A percentile compares a stretch with the other conserved stretches of the same genome.
These are phyloP conservation scores for Drosophila mulleri DNA, from an alignment of 2,888 invertebrate genomes.

Conservation along the genomic window DNA sequence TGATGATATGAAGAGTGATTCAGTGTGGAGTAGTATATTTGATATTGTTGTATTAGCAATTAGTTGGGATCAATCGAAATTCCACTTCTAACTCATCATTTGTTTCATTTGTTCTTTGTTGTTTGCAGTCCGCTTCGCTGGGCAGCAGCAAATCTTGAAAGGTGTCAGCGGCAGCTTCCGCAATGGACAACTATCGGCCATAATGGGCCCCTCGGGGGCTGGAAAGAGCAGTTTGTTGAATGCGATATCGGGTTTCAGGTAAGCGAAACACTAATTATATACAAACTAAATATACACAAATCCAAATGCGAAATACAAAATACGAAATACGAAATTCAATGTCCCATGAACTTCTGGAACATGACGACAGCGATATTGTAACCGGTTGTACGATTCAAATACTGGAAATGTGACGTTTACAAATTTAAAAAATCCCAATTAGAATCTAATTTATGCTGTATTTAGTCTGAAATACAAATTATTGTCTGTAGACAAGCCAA, in stretches of 20 bases:
- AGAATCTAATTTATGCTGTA: neutral
- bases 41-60: neutral
- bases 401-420: slow-evolving; percentile 11
- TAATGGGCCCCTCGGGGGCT: slow-evolving; percentile 90
- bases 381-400: slow-evolving; percentile 44
- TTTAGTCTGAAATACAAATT: neutral
- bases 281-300: neutral
- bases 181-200: slow-evolving; percentile 88
- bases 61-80: neutral
- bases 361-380: slow-evolving; percentile 19
- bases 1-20: neutral
- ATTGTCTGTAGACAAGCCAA: neutral
- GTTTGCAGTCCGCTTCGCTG: slow-evolving; percentile 85
- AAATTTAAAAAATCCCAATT: neutral
- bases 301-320: slow-evolving; percentile 3
- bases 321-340: slow-evolving; percentile 13
- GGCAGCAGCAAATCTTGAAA: slow-evolving; percentile 87
- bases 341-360: slow-evolving; percentile 13
- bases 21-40: neutral
- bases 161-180: slow-evolving; percentile 88
- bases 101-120: slow-evolving; percentile 4
- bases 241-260: slow-evolving; percentile 91
- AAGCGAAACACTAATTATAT: slow-evolving; percentile 42
- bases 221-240: slow-evolving; percentile 92
- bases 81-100: slow-evolving; percentile 9